These are phyloP conservation scores for Arbacia lixula DNA, from an alignment of 53 echinoderm and acorn worm genomes.

Conservation along the genomic window DNA sequence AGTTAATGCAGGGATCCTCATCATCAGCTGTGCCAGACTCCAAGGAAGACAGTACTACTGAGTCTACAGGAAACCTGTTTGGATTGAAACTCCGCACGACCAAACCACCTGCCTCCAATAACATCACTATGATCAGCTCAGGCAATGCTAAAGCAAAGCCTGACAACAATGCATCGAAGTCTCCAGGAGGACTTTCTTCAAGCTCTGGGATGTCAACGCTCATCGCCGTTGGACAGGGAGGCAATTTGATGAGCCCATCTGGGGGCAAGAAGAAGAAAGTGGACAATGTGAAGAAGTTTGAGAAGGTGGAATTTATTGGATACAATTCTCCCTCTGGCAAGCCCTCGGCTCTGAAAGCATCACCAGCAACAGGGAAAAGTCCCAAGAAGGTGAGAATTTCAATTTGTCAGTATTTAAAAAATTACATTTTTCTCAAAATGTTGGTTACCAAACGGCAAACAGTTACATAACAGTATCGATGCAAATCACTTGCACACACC, in stretches of 20 bases:
- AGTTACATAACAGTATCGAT: too few species aligned
- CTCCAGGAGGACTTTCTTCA: not conserved
- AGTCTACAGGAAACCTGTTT: not conserved
- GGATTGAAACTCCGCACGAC: constrained; percentile 24
- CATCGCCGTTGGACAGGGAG: constrained; percentile 7
- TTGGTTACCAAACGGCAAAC: too few species aligned
- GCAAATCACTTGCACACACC: too few species aligned
- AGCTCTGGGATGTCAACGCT: constrained; percentile 5
- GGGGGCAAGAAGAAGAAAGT: constrained; percentile 8
- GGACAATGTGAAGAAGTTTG: constrained; percentile 62
- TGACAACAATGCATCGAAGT: too few species aligned
- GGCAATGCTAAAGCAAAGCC: constrained; percentile 12
- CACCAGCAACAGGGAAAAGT: constrained; percentile 16
- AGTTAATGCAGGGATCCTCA: not conserved
- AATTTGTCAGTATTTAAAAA: too few species aligned
- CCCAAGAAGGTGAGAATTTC: constrained; percentile 37
- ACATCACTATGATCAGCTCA: constrained; percentile 2
- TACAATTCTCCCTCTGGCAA: constrained; percentile 78
- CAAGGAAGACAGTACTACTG: constrained; percentile 14
- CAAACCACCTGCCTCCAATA: constrained; percentile 2
- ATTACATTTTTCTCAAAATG: too few species aligned
- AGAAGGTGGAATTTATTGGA: constrained; percentile 75
- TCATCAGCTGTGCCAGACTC: not conserved
- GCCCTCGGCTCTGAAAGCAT: constrained; percentile 69
- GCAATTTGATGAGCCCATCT: not conserved